These are phyloP conservation scores for Enteromius argenteus DNA, from an alignment of 2,797 vertebrate species.

Conservation along the genomic window DNA sequence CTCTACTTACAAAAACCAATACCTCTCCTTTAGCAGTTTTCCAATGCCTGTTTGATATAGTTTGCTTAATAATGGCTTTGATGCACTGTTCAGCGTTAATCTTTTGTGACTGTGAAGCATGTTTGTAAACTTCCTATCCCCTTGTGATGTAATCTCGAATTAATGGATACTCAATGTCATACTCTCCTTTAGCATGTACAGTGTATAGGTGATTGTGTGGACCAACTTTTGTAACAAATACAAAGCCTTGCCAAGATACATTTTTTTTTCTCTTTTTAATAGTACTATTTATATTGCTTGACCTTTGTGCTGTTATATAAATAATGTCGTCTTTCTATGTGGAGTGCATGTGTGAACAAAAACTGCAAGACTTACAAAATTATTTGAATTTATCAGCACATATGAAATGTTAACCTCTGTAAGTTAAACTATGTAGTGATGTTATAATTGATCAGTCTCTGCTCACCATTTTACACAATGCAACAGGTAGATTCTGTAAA, in stretches of 20 bases:
- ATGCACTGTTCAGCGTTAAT: conserved; percentile 2
- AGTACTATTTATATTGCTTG: neutral
- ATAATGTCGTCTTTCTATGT: conserved; percentile 26
- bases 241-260: conserved; percentile 74
- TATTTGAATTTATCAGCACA: neutral
- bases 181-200: conserved; percentile 63
- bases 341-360: neutral
- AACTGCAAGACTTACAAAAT: neutral
- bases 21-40: conserved; percentile 25
- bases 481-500: neutral
- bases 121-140: conserved; percentile 48
- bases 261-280: conserved; percentile 65
- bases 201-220: conserved; percentile 68
- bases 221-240: conserved; percentile 79
- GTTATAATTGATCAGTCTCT: neutral
- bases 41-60: neutral
- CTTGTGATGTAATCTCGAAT: conserved; percentile 43
- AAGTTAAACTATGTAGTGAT: neutral
- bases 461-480: neutral
- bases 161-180: conserved; percentile 41
- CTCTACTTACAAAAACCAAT: neutral
- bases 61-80: neutral
- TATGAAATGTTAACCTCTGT: neutral
- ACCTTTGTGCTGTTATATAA: conserved; percentile 26
- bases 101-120: conserved; percentile 34